Base-by-base conservation (phyloP, 2,113 vertebrate genomes). In the Malurus alboscapulatus region DNA sequence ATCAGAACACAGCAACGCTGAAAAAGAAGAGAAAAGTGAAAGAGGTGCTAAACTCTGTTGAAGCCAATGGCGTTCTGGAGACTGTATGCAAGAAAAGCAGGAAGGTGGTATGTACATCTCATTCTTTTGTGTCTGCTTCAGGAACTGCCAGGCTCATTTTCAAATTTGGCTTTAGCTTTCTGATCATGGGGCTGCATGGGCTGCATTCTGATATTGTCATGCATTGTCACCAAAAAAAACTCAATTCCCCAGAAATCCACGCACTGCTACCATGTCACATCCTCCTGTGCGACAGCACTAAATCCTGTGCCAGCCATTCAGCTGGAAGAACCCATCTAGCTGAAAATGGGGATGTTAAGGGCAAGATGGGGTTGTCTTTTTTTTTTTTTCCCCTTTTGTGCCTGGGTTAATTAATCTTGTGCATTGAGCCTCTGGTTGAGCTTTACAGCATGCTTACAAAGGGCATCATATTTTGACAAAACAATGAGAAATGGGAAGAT, bases 1-100 rank as follows among this genome's bases (percentile, higher is more conserved):
- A 21, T 44, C 97, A 96, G 45, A 97, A 97, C 77, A 34, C 65
- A 34, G 47, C 77, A 38, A 13, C 78, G 42, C 54, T 97, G 72
- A 96, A 95, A 76, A 97, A 94, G 79, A 98, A 97, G 87, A 97
- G 96, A 84, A 97, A 89, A 55, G 55, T 84, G 48, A 96, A 94
- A 55, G 95, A 93, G 38, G 42, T 77, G 54, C 55, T 94, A 3
- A 86, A 84, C 42, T 65, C 85, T 25, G 63, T 86, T 0, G 96
- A 95, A 68, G 42, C n/a, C 40, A 96, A 92, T 0, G 91, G 94
- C 47, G 66, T 45, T 26, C 19, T 91, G 80, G 92, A 94, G 57
- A 25, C 86, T 25, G 75, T 57, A 6, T 78, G 88, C 81, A 84
- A 86, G 81, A 96, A 94, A 40, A 48, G 58, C 61, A 97, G 50